Evolutionary conservation across 2,113 vertebrate species (phyloP).

Genomic region (Trematomus loennbergii): DNA sequence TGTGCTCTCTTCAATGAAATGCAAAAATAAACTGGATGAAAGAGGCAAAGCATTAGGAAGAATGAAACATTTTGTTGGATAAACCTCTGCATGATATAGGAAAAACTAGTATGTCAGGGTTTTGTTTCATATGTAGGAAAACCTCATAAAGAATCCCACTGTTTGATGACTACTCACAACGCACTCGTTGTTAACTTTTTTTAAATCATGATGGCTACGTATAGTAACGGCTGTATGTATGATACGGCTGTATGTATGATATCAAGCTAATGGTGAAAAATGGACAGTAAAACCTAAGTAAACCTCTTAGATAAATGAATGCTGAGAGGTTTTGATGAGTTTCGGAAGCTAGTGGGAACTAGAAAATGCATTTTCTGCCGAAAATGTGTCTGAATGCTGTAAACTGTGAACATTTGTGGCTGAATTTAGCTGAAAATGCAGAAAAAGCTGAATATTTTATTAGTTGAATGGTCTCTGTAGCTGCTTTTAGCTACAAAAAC

Average conservation of each 20-base stretch:
- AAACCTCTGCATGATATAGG: neutral
- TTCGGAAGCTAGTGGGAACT: too few species aligned
- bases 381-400: too few species aligned
- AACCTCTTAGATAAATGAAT: too few species aligned
- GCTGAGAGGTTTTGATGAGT: too few species aligned
- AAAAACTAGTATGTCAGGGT: neutral
- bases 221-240: neutral
- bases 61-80: neutral
- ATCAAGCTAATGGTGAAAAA: neutral
- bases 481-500: too few species aligned
- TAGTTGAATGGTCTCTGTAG: too few species aligned
- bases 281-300: too few species aligned
- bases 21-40: neutral
- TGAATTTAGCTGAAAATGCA: too few species aligned
- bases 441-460: too few species aligned
- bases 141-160: neutral
- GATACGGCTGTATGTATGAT: too few species aligned
- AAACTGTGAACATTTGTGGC: too few species aligned
- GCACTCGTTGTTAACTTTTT: neutral
- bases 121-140: neutral
- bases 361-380: too few species aligned
- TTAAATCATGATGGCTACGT: neutral
- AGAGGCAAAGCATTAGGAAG: neutral
- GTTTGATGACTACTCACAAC: neutral
- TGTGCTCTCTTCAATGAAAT: neutral